phyloP scores from a whole-genome alignment of 2,113 vertebrate genomes.

The Pollimyrus isidori region DNA sequence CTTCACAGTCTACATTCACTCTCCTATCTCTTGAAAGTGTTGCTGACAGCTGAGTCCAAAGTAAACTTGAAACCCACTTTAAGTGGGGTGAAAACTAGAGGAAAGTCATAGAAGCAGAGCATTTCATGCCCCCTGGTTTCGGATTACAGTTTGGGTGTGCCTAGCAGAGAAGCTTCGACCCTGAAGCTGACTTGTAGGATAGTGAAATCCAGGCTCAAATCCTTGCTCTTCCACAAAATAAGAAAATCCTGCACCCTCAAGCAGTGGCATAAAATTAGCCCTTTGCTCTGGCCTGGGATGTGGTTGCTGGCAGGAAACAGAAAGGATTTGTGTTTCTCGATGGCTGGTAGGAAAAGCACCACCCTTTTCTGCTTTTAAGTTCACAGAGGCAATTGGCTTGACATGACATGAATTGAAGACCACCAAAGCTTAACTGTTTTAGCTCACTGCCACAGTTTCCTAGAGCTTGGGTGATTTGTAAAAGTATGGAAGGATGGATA shows the following conservation, averaged over 20 bases:
- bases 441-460: conserved; percentile 26
- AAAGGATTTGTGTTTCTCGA: conserved; percentile 38
- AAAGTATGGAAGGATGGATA: background rate
- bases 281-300: conserved; percentile 28
- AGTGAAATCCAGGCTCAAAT: background rate
- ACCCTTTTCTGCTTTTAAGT: conserved; percentile 21
- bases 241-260: conserved; percentile 20
- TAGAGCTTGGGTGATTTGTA: background rate
- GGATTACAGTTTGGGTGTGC: background rate
- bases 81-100: background rate
- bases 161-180: background rate
- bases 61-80: background rate
- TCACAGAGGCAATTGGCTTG: conserved; percentile 43
- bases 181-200: background rate
- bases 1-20: background rate
- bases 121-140: background rate
- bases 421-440: conserved; percentile 35
- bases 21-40: background rate
- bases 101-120: background rate
- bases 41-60: background rate
- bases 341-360: conserved; percentile 25
- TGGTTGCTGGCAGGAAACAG: conserved; percentile 31
- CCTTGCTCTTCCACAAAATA: background rate
- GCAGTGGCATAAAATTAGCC: conserved; percentile 14
- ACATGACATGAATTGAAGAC: conserved; percentile 45